Evolutionary conservation across 2,113 vertebrate species (phyloP), one percentile per base, ranked within the genome.

Genomic region (Pelecanus crispus): DNA sequence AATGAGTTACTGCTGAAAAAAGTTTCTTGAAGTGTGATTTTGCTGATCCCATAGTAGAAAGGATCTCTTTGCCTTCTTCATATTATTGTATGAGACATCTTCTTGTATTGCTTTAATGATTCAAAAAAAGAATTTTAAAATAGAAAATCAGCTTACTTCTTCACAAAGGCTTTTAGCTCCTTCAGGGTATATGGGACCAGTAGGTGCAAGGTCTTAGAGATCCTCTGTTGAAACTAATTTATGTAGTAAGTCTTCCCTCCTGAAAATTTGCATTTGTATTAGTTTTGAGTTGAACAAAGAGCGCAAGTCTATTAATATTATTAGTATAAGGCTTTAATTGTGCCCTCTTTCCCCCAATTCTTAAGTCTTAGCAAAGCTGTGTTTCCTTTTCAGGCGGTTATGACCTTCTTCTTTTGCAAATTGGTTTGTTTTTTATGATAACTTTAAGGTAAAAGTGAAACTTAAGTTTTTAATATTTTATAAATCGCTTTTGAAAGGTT

Each of bases 181-280:
- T 95, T 97, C 94, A 94, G 95, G 92, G 92, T 96, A 95, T 92
- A 70, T 94, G 95, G 96, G 90, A 96, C 94, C 83, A 93, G 50
- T 92, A 96, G 96, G 88, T 95, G 94, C 94, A 96, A 97, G 95
- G 94, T 96, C 80, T 96, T 95, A 68, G 61, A 97, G 95, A 97
- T 93, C 92, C 91, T 96, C 88, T 94, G 79, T 94, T 96, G 94
- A 91, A 96, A 96, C 90, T 96, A 96, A 93, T 97, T 97, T 92
- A 96, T 97, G 74, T 92, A 94, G 84, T 94, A 97, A 97, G 90
- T 84, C 94, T 96, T 95, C 53, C 83, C 66, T 97, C 79, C 92
- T 96, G 92, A 90, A 97, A 96, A 97, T 97, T 97, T 94, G 96
- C 95, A 97, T 97, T 97, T 97, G 95, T 96, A 96, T 96, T 97